Evolutionary conservation across 2,113 vertebrate species (phyloP).

Genomic region (Cinclus mexicanus): DNA sequence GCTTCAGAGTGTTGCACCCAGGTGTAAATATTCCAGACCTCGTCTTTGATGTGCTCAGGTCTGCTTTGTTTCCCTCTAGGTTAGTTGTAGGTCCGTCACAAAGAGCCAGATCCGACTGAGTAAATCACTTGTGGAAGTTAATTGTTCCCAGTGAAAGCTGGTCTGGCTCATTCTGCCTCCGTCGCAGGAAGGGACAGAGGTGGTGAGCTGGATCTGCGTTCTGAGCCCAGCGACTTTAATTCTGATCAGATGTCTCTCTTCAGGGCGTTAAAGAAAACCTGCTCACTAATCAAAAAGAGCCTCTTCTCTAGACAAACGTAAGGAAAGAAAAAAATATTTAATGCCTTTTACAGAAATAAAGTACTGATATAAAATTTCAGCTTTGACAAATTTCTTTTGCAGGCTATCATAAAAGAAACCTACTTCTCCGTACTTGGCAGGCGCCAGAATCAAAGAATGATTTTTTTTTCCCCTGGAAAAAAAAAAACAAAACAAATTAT

Average conservation of each 20-base stretch:
- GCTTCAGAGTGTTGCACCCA: background rate
- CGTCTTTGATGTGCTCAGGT: slow-evolving; percentile 4
- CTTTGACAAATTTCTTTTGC: slow-evolving; percentile 44
- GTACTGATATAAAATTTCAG: background rate
- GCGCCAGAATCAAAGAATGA: background rate
- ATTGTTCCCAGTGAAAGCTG: slow-evolving; percentile 64
- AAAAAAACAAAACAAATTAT: background rate
- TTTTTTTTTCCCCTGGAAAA: background rate
- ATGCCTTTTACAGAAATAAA: slow-evolving; percentile 54
- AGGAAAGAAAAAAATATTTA: background rate
- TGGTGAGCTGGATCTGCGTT: slow-evolving; percentile 44
- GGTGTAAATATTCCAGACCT: slow-evolving; percentile 46
- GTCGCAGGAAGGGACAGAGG: slow-evolving; percentile 44
- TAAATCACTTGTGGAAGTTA: slow-evolving; percentile 66
- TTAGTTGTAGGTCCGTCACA: slow-evolving; percentile 8
- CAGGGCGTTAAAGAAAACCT: slow-evolving; percentile 60
- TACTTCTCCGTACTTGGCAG: background rate
- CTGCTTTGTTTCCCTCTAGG: slow-evolving; percentile 43
- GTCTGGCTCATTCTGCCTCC: slow-evolving; percentile 47
- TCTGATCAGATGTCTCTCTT: slow-evolving; percentile 63
- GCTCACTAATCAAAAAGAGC: slow-evolving; percentile 57
- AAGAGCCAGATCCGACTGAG: slow-evolving; percentile 49
- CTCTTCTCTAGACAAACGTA: slow-evolving; percentile 57
- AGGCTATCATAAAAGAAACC: slow-evolving; percentile 22
- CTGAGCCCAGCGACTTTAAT: slow-evolving; percentile 36